Evolutionary conservation across 2,113 vertebrate genomes (phyloP).

Genomic region (Uria aalge): DNA sequence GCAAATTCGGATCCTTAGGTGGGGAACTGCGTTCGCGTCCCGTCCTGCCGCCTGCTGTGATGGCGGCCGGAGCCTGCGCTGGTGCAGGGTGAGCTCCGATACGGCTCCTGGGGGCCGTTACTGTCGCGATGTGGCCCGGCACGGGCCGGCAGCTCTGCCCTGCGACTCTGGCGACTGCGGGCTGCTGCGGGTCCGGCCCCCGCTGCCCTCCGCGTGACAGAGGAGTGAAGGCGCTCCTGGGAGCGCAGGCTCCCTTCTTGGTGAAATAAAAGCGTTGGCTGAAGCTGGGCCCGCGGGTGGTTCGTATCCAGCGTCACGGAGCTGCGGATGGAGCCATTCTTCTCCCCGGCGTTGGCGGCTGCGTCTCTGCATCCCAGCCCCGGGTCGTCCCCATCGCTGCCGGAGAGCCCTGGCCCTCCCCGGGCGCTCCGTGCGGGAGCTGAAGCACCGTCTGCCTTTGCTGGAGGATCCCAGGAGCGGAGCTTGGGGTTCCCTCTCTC

Average conservation of each 20-base stretch:
- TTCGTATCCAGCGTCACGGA: neutral
- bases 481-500: neutral
- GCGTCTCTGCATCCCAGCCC: neutral
- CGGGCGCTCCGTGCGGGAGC: neutral
- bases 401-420: neutral
- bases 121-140: neutral
- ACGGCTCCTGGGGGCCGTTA: neutral
- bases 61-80: neutral
- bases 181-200: neutral
- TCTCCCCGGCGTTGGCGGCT: neutral
- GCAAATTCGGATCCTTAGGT: neutral
- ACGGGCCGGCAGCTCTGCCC: neutral
- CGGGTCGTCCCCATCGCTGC: neutral
- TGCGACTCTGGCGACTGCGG: neutral
- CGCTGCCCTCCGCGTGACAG: rapidly evolving
- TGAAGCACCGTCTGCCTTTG: neutral
- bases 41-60: neutral
- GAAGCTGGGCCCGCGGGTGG: neutral
- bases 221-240: neutral
- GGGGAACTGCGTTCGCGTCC: neutral
- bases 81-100: neutral
- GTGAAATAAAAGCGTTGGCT: neutral
- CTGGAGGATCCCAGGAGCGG: neutral
- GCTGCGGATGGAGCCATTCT: neutral
- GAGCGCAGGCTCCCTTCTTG: neutral